phyloP scores from a whole-genome alignment of 2,797 vertebrate genomes.

The Malurus splendens region DNA sequence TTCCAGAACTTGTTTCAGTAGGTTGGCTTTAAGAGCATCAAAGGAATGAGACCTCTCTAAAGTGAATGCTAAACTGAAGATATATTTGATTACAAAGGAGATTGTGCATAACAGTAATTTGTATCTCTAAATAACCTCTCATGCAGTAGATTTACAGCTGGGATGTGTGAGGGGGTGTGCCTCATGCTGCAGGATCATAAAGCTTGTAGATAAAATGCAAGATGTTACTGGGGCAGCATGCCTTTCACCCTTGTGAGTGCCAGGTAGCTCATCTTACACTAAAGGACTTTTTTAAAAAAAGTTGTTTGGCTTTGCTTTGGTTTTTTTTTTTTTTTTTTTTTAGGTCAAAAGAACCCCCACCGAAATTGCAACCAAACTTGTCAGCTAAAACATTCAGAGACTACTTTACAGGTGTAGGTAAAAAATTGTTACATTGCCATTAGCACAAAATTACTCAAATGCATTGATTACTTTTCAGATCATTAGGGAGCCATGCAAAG shows the following conservation, averaged over 20 bases:
- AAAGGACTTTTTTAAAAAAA: background rate
- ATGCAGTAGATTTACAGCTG: slow-evolving; percentile 24
- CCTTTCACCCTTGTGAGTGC: background rate
- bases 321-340: no score
- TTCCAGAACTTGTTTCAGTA: slow-evolving; percentile 27
- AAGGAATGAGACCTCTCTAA: slow-evolving; percentile 31
- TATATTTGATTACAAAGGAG: slow-evolving; percentile 46
- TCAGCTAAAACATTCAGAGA: background rate
- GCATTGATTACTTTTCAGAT: background rate
- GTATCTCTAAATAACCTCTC: slow-evolving; percentile 50
- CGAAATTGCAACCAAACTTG: background rate
- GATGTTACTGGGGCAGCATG: background rate
- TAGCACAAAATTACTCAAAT: background rate
- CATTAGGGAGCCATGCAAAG: background rate
- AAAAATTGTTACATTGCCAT: background rate
- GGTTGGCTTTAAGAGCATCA: slow-evolving; percentile 44
- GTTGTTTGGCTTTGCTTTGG: background rate
- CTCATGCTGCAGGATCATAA: slow-evolving; percentile 2
- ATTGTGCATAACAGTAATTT: slow-evolving; percentile 44
- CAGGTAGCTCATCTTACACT: background rate
- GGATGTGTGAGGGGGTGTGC: background rate
- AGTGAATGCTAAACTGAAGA: slow-evolving; percentile 37
- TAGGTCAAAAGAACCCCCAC: no score
- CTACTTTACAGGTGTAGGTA: background rate
- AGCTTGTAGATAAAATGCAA: slow-evolving; percentile 10